phyloP scores from a whole-genome alignment of 1,140 invertebrate species.

The Atta colombica region DNA sequence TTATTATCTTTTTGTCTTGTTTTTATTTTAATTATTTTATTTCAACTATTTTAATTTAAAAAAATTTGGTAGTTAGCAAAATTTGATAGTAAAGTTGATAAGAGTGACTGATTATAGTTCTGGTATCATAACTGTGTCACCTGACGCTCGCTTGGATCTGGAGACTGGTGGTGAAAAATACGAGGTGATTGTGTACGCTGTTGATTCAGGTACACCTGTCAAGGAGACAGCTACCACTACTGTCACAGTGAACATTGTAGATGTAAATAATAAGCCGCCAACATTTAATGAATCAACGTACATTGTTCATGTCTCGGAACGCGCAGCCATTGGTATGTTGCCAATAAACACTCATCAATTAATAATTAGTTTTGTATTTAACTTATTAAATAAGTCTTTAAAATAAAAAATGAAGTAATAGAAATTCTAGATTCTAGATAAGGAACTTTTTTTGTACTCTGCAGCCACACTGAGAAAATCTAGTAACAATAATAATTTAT shows the following conservation, averaged over 20 bases:
- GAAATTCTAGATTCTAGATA: too few relatives aligned
- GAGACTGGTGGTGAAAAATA: constrained; percentile 90
- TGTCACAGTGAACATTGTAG: constrained; percentile 91
- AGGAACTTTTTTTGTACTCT: background rate
- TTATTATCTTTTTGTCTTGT: background rate
- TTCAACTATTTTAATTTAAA: background rate
- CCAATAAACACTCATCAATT: constrained; percentile 6
- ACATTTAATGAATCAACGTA: constrained; percentile 90
- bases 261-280: constrained; percentile 95
- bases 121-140: constrained; percentile 91
- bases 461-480: background rate
- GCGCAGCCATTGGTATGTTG: constrained; percentile 88
- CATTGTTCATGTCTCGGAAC: constrained; percentile 91
- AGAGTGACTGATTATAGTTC: constrained; percentile 85
- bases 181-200: constrained; percentile 90
- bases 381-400: background rate
- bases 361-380: background rate
- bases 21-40: constrained; percentile 24
- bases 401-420: background rate
- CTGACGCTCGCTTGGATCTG: constrained; percentile 91
- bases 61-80: background rate
- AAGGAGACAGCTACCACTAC: constrained; percentile 92
- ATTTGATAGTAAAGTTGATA: constrained; percentile 13
- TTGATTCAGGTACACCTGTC: constrained; percentile 91
- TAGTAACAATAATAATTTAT: background rate